Evolutionary conservation across 2,888 invertebrate species (phyloP), one percentile per base, ranked within the genome.

Genomic region (Eupsilia transversa): DNA sequence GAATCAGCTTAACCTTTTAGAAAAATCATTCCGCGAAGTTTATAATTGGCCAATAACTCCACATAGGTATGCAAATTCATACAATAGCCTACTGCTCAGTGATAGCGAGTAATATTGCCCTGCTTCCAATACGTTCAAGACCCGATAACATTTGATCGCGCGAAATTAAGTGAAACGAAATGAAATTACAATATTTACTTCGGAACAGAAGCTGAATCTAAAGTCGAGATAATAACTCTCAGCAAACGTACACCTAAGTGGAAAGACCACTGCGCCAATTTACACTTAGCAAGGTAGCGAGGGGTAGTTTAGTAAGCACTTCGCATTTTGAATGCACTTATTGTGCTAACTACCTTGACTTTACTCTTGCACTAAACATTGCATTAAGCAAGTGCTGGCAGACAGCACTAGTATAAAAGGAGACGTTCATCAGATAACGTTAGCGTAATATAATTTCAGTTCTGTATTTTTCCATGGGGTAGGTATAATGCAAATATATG

Each of bases 211-310:
- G 77, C 56, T 49, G 27, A 23, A 49, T 41, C 14, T 14, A 23
- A 20, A 66, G 23, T 46, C 35, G 7, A 49, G 61, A 49, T 41
- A 69, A 69, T 57, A 79, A 78, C 43, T 72, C 60, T 79, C 60
- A 23, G 46, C 60, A 65, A 78, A 72, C 46, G 54, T 65, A 54
- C n/a, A 60, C 41, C n/a, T 69, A 17, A 72, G 38, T 52, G 52
- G 38, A 71, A 27, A 60, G 78, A 65, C 72, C 59, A 72, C 60
- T 66, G 54, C 72, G 7, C 79, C 65, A 72, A 78, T 78, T 79
- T 61, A 56, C 65, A 72, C 72, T 41, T 49, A 33, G n/a, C n/a
- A 65, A 72, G 79, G 72, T 78, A 65, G 52, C 41, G 3, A 27
- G n/a, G 14, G 65, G 54, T 72, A 56, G 52, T 71, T 71, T 54